Percentiles rank a stretch among this genome's conserved stretches.
Conservation (phyloP, 2,113 vertebrate species). For the Eclectus roratus region DNA sequence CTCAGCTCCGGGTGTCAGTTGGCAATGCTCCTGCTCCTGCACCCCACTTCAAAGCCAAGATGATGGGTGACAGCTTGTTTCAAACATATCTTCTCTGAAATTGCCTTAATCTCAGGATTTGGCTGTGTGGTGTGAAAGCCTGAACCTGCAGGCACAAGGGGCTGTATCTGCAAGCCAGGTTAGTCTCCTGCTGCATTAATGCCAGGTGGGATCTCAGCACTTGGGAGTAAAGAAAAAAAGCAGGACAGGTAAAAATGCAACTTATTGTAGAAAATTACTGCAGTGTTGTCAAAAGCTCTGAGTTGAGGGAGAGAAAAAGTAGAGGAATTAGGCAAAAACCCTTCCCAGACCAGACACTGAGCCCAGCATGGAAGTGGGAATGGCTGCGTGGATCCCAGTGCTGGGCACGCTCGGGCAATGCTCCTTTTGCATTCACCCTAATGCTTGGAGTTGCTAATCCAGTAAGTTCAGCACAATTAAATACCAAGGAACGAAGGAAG, state of each 20-base stretch:
- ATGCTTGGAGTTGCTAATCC: not conserved
- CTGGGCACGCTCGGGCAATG: not conserved
- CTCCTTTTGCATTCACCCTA: not conserved
- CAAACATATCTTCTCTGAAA: not conserved
- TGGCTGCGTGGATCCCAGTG: rapidly evolving
- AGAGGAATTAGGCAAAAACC: not conserved
- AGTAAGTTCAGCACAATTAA: not conserved
- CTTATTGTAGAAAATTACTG: not conserved
- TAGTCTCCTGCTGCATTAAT: not conserved
- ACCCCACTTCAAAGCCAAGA: not conserved
- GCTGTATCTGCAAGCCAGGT: not conserved
- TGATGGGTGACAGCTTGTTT: not conserved
- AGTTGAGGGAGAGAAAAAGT: not conserved
- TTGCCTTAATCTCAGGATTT: not conserved
- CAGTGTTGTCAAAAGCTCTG: not conserved
- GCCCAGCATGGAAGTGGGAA: not conserved
- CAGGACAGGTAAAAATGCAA: not conserved
- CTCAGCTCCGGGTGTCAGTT: too few species aligned
- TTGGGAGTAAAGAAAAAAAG: not conserved
- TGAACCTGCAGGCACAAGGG: not conserved
- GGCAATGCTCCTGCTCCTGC: not conserved
- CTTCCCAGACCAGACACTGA: not conserved
- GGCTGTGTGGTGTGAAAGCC: not conserved
- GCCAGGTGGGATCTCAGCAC: not conserved
- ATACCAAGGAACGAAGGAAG: not conserved